A percentile compares a stretch with the other conserved stretches of the same genome.
These are phyloP conservation scores for Catocala fraxini DNA, from an alignment of 2,888 invertebrate genomes.

Conservation along the genomic window DNA sequence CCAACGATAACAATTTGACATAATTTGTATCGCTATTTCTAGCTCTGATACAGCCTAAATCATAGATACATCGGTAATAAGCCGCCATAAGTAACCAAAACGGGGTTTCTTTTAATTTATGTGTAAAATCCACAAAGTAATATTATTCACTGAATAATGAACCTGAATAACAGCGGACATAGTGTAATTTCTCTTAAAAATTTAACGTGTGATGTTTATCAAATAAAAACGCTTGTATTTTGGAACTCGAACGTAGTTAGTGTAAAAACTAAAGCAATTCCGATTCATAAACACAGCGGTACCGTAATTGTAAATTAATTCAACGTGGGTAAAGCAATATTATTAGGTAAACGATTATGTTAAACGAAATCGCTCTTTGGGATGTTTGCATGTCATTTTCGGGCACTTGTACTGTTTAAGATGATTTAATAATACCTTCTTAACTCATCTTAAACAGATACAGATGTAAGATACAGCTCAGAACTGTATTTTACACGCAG, in stretches of 20 bases:
- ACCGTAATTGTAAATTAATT: constrained; percentile 20
- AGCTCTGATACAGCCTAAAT: too few relatives aligned
- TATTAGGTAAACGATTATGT: background rate
- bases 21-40: too few relatives aligned
- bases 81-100: too few relatives aligned
- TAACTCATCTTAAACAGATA: too few relatives aligned
- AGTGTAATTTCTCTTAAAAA: constrained; percentile 42
- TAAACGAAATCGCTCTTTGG: background rate
- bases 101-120: too few relatives aligned
- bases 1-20: too few relatives aligned
- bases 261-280: constrained; percentile 59
- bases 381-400: too few relatives aligned
- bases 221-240: constrained; percentile 60
- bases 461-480: too few relatives aligned
- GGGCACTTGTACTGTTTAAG: too few relatives aligned
- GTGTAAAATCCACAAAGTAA: background rate
- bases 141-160: background rate
- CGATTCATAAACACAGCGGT: constrained; percentile 48
- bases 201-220: constrained; percentile 57
- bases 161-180: constrained; percentile 20
- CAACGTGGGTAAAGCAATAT: constrained; percentile 15
- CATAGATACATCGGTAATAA: too few relatives aligned
- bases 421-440: too few relatives aligned
- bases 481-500: too few relatives aligned
- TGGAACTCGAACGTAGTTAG: constrained; percentile 60